phyloP scores from a whole-genome alignment of 2,797 vertebrate species.

The Alca torda region DNA sequence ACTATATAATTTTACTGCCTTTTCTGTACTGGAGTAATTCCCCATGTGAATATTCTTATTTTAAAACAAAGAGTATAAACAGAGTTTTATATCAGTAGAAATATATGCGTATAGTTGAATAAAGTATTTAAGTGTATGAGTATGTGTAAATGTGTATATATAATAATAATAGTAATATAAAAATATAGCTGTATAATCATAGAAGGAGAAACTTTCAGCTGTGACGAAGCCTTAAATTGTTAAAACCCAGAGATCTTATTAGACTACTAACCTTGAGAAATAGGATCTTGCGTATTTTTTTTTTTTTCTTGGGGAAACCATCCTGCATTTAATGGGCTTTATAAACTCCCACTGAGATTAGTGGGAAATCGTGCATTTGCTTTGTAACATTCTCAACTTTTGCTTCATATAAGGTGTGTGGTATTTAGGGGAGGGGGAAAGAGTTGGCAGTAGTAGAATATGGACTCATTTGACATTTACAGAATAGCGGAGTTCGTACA shows the following conservation, averaged over 20 bases:
- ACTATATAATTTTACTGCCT: conserved; percentile 29
- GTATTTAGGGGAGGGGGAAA: background rate
- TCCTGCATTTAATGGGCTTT: background rate
- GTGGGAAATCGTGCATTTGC: background rate
- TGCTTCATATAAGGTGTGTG: background rate
- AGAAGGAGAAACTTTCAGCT: background rate
- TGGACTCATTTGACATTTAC: background rate
- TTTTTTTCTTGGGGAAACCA: background rate
- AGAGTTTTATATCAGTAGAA: background rate
- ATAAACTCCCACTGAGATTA: background rate
- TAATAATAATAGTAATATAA: background rate
- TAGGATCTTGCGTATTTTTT: background rate
- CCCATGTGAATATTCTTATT: background rate
- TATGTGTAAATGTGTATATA: background rate
- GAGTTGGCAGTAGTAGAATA: background rate
- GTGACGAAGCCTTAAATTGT: background rate
- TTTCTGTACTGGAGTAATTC: background rate
- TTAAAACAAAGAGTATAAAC: background rate
- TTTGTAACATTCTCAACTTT: background rate
- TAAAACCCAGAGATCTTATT: background rate
- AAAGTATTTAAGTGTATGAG: background rate
- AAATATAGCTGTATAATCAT: background rate
- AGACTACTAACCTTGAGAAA: background rate
- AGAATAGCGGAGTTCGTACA: background rate
- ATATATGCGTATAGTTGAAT: background rate